Evolutionary conservation across 2,888 invertebrate genomes (phyloP).

Genomic region (Dermolepida albohirtum): DNA sequence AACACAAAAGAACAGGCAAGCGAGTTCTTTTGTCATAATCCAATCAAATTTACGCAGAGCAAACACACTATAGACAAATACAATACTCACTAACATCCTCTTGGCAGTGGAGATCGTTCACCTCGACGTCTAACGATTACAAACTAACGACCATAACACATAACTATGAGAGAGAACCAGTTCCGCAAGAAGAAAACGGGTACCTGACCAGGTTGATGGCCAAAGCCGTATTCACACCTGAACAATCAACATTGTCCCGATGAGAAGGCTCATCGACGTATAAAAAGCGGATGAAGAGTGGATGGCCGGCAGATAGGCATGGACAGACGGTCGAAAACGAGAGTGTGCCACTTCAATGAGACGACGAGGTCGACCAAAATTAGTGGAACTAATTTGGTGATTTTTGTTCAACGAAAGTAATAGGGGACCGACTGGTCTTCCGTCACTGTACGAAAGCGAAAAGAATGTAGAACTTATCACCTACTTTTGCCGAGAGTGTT

Average conservation of each 20-base stretch:
- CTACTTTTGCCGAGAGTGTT: no score
- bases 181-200: conserved; percentile 49
- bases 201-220: conserved; percentile 54
- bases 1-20: no score
- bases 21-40: background rate
- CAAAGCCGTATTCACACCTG: conserved; percentile 52
- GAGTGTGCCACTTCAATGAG: background rate
- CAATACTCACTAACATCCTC: conserved; percentile 23
- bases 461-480: no score
- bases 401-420: conserved; percentile 25
- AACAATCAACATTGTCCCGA: conserved; percentile 43
- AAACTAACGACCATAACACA: conserved; percentile 47
- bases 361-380: conserved; percentile 10
- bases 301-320: background rate
- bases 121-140: conserved; percentile 43
- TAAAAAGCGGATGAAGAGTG: conserved; percentile 11
- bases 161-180: conserved; percentile 50
- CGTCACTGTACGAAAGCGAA: no score
- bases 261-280: conserved; percentile 1
- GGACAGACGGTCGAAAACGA: conserved; percentile 12
- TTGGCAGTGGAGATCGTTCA: conserved; percentile 42
- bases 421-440: background rate
- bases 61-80: conserved; percentile 6
- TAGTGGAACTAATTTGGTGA: background rate
- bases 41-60: conserved; percentile 17